phyloP scores from a whole-genome alignment of 2,888 invertebrate species.

The Polyploca ridens region DNA sequence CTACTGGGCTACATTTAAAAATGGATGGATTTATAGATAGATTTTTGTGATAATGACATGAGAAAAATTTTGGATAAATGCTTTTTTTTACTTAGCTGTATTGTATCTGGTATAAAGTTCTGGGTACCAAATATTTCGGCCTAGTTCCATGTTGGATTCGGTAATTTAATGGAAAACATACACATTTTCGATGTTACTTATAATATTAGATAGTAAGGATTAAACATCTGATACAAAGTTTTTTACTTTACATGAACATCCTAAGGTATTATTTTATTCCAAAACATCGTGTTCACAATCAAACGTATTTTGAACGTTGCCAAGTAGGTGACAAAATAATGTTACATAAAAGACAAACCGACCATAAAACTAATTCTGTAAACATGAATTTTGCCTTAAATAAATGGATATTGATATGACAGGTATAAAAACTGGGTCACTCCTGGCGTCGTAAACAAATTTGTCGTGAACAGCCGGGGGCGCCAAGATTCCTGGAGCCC shows the following conservation, averaged over 20 bases:
- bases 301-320: too few species aligned
- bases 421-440: slow-evolving; percentile 52
- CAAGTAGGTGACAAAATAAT: slow-evolving; percentile 3
- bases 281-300: too few species aligned
- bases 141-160: too few species aligned
- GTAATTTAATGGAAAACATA: too few species aligned
- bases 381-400: background rate
- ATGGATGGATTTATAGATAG: background rate
- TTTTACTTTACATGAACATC: too few species aligned
- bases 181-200: too few species aligned
- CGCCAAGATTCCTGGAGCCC: slow-evolving; percentile 55
- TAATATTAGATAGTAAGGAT: too few species aligned
- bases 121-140: too few species aligned
- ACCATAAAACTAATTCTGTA: background rate
- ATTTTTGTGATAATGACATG: background rate
- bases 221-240: too few species aligned
- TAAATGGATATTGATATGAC: slow-evolving; percentile 37
- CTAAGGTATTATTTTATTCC: too few species aligned
- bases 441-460: slow-evolving; percentile 56
- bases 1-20: background rate
- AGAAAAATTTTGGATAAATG: background rate
- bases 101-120: too few species aligned
- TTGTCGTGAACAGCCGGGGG: slow-evolving; percentile 48
- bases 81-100: background rate
- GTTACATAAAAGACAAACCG: slow-evolving; percentile 8